A percentile compares a stretch with the other conserved stretches of the same genome.
These are phyloP conservation scores for Nannospalax galili DNA, from an alignment of 2,113 vertebrate species.

Conservation along the genomic window DNA sequence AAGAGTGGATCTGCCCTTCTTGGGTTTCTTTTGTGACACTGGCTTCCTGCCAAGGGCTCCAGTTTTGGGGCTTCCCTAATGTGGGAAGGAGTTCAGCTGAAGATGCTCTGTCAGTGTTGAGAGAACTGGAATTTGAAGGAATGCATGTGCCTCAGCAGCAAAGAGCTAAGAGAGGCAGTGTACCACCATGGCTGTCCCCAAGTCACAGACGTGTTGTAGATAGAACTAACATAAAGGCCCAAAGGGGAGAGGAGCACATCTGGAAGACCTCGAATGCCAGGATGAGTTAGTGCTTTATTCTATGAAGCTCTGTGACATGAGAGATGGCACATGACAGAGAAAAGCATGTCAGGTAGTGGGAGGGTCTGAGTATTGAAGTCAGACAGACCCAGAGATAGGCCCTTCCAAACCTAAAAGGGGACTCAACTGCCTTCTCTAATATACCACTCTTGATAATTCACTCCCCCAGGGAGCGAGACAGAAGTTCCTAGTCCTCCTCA, in stretches of 20 bases:
- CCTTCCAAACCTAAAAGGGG: background rate
- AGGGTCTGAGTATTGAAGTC: background rate
- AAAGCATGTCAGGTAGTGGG: fast-evolving
- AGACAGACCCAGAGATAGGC: background rate
- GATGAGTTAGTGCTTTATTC: background rate
- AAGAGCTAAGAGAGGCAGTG: background rate
- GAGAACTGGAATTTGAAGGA: no score
- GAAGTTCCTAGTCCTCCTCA: background rate
- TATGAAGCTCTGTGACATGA: background rate
- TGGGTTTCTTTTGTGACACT: background rate
- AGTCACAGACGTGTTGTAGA: background rate
- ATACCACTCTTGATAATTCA: background rate
- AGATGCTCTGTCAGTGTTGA: background rate
- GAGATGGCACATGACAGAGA: background rate
- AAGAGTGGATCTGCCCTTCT: background rate
- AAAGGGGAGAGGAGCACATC: background rate
- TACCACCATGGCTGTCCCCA: background rate
- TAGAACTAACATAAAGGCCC: background rate
- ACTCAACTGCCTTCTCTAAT: background rate
- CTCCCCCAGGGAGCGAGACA: background rate
- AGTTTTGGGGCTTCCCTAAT: background rate
- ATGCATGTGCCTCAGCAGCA: no score
- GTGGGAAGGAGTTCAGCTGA: background rate
- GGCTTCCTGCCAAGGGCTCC: background rate
- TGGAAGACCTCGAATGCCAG: background rate